Evolutionary conservation across 2,797 vertebrate genomes (phyloP), one percentile per base, ranked within the genome.

Genomic region (Peromyscus attwateri): DNA sequence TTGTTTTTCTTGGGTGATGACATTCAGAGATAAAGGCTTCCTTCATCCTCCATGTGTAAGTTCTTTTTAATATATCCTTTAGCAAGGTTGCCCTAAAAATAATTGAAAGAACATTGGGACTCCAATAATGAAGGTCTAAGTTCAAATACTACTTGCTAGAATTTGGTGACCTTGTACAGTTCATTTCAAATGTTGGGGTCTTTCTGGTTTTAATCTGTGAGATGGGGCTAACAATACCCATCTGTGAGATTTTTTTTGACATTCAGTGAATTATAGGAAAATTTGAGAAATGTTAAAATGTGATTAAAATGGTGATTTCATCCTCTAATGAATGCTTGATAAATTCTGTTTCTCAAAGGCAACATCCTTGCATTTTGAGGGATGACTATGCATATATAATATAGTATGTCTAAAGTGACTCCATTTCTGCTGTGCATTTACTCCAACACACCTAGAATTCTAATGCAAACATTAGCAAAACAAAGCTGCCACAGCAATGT

Each of bases 381-480:
- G 27, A 83, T 66, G 19, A 80, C 25, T 96, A 37, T 95, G 40
- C 57, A 80, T 92, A 66, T 96, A 37, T 82, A 92, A 95, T 95
- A n/a, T 73, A 94, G 71, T 87, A 87, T 90, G 66, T 96, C 21
- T 92, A 87, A 90, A 87, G 60, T 87, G 57, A 95, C 25, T 89
- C 52, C 27, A 43, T 96, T 88, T 94, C 43, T 96, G 16, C 79
- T 80, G 68, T 93, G 46, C 34, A 1, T 96, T 95, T 95, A 9
- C 49, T 96, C 4, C 87, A 91, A 81, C 55, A 94, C 43, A 77
- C 43, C 11, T 21, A 66, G 57, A 77, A 29, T 92, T 81, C 76
- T 83, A 87, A 91, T 92, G 77, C 12, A 95, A 95, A 92, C 10
- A 95, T 90, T 95, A 95, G 93, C 40, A 85, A 93, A 97, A 75